Evolutionary conservation across 2,888 invertebrate genomes (phyloP).

Genomic region (Coelinius sp.): DNA sequence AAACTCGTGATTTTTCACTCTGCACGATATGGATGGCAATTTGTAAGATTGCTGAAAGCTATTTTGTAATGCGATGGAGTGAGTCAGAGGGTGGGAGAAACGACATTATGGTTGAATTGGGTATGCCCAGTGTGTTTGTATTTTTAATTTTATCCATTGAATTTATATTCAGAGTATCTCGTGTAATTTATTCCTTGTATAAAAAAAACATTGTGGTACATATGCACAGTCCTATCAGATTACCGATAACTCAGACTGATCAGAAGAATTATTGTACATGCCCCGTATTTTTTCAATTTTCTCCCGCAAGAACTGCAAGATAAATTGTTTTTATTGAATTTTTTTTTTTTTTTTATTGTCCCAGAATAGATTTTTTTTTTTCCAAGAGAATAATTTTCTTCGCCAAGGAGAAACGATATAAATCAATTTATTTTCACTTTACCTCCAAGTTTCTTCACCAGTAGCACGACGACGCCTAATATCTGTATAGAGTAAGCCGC

Average conservation of each 20-base stretch:
- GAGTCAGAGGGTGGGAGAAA: constrained; percentile 27
- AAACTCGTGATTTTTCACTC: constrained; percentile 56
- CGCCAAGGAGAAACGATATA: background rate
- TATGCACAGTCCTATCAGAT: background rate
- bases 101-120: constrained; percentile 23
- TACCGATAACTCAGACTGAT: background rate
- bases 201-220: constrained; percentile 50
- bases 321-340: background rate
- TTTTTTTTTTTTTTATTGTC: background rate
- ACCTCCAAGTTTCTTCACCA: constrained; percentile 43
- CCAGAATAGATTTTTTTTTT: background rate
- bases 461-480: constrained; percentile 51
- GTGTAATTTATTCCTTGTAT: constrained; percentile 59
- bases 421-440: constrained; percentile 27
- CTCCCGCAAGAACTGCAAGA: no score
- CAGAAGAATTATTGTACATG: background rate
- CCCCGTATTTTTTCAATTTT: no score
- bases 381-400: constrained; percentile 1
- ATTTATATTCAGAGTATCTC: constrained; percentile 62
- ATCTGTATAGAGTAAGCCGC: constrained; percentile 42
- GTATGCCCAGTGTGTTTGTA: constrained; percentile 53
- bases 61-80: constrained; percentile 50
- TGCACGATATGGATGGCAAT: constrained; percentile 56
- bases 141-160: constrained; percentile 61
- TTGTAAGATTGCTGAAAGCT: constrained; percentile 56